These are phyloP conservation scores for Odocoileus virginianus DNA, from an alignment of 2,113 vertebrate species.

Conservation along the genomic window DNA sequence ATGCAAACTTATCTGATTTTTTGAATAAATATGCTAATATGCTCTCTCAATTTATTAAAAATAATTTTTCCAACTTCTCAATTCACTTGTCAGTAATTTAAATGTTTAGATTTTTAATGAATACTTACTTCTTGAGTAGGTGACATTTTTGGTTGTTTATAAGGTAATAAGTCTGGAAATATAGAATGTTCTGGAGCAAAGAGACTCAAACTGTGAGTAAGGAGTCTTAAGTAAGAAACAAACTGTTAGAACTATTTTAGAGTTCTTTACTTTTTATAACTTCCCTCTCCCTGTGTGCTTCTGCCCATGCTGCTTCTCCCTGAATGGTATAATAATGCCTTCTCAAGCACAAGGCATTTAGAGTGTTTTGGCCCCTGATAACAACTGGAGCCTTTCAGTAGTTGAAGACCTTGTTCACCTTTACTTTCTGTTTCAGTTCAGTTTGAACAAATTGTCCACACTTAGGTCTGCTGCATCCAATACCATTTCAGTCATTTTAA, in stretches of 20 bases:
- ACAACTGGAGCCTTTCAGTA: neutral
- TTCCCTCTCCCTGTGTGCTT: neutral
- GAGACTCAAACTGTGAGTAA: neutral
- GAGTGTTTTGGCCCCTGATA: neutral
- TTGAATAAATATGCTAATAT: conserved; percentile 4
- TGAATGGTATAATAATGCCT: neutral
- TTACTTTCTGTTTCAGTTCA: neutral
- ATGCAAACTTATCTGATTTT: neutral
- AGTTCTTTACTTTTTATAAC: neutral
- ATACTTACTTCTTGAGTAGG: neutral
- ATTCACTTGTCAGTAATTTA: neutral
- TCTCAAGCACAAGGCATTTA: neutral
- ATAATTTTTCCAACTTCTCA: neutral
- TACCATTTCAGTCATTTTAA: neutral
- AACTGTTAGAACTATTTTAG: neutral
- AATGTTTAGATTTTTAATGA: neutral
- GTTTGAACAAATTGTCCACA: neutral
- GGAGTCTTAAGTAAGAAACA: neutral
- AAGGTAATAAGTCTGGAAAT: neutral
- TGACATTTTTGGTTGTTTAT: neutral
- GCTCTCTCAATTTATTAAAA: conserved; percentile 3
- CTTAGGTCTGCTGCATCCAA: neutral
- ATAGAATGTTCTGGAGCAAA: neutral
- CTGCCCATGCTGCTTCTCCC: neutral
- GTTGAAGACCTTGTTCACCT: neutral